Conservation (phyloP, 2,888 invertebrate species). For the Ornithoptera priamus region DNA sequence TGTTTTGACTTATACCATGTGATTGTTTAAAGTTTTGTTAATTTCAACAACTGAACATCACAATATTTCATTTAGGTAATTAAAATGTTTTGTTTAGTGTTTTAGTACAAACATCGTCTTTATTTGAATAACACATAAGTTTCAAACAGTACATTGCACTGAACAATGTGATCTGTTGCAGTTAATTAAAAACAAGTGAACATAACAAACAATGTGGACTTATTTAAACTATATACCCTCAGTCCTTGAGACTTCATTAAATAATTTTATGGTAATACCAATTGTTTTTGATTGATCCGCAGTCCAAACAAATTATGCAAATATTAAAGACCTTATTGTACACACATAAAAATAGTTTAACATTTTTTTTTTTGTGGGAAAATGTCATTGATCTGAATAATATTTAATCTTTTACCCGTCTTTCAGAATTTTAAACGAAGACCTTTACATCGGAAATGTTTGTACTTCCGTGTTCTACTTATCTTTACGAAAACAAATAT, state of each 20-base stretch:
- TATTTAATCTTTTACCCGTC: not conserved
- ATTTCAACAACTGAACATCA: not conserved
- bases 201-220: not conserved
- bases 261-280: not conserved
- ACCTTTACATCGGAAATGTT: not conserved
- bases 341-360: not conserved
- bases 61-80: not conserved
- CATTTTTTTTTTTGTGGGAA: not conserved
- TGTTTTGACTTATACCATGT: too few species aligned
- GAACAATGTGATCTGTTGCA: not conserved
- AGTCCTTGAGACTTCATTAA: conserved; percentile 19
- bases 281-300: not conserved
- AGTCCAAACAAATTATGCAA: not conserved
- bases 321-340: not conserved
- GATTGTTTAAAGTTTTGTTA: not conserved
- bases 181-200: conserved; percentile 6
- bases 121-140: not conserved
- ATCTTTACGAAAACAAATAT: not conserved
- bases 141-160: not conserved
- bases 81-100: not conserved
- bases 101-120: not conserved
- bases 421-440: not conserved
- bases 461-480: not conserved
- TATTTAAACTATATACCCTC: conserved; percentile 16
- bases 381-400: not conserved